phyloP scores from a whole-genome alignment of 2,113 vertebrate species.

The Coryphaenoides rupestris region DNA sequence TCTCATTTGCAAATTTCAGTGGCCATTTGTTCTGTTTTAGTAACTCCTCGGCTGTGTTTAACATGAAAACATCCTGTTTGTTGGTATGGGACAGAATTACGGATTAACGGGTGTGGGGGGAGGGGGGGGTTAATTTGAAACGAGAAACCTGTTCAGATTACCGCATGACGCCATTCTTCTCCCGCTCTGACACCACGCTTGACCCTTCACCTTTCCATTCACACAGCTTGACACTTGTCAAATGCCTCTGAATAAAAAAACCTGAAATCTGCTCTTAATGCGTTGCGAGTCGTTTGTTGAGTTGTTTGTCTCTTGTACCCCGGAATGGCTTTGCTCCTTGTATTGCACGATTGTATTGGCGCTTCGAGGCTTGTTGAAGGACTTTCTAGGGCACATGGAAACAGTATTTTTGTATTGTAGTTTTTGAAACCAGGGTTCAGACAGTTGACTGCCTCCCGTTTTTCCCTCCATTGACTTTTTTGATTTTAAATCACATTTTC shows the following conservation, averaged over 20 bases:
- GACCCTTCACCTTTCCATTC: conserved; percentile 72
- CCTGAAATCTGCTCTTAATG: conserved; percentile 69
- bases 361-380: too few relatives aligned
- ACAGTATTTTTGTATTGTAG: too few relatives aligned
- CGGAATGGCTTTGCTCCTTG: too few relatives aligned
- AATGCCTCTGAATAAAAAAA: conserved; percentile 93
- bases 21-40: conserved; percentile 82
- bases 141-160: conserved; percentile 56
- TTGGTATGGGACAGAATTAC: conserved; percentile 71
- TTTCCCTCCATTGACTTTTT: too few relatives aligned
- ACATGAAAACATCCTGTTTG: conserved; percentile 84
- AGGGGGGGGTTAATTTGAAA: conserved; percentile 69
- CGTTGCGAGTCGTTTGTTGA: background rate
- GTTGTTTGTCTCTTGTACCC: too few relatives aligned
- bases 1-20: conserved; percentile 51
- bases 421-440: too few relatives aligned
- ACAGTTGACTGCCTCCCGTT: too few relatives aligned
- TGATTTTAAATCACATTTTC: too few relatives aligned
- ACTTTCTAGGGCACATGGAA: too few relatives aligned
- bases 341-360: too few relatives aligned
- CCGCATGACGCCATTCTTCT: conserved; percentile 60
- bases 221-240: conserved; percentile 92
- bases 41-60: conserved; percentile 82
- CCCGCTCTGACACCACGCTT: conserved; percentile 65
- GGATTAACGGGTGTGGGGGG: conserved; percentile 79